Evolutionary conservation across 2,113 vertebrate genomes (phyloP).

Genomic region (mouse (Mus musculus)): GRCm39 chr10:52546501-52547000

Average conservation of each 20-base stretch:
- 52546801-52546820: neutral
- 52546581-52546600: slow-evolving; percentile 57
- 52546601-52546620: slow-evolving; percentile 52
- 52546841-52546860: neutral
- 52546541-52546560: slow-evolving; percentile 40
- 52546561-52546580: slow-evolving; percentile 36
- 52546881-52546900: neutral
- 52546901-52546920: neutral
- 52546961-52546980: neutral
- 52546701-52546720: slow-evolving; percentile 10
- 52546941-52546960: neutral
- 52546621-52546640: slow-evolving; percentile 52
- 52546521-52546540: slow-evolving; percentile 29
- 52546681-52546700: neutral
- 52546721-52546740: neutral
- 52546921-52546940: neutral
- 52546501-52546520: neutral
- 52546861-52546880: neutral
- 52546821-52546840: neutral
- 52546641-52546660: slow-evolving; percentile 47
- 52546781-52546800: neutral
- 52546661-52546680: slow-evolving; percentile 28
- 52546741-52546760: neutral
- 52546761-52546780: neutral
- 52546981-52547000: slow-evolving; percentile 33